A percentile compares a stretch with the other conserved stretches of the same genome.
These are phyloP conservation scores for Clarias batrachus DNA, from an alignment of 2,113 vertebrate genomes.

Conservation along the genomic window DNA sequence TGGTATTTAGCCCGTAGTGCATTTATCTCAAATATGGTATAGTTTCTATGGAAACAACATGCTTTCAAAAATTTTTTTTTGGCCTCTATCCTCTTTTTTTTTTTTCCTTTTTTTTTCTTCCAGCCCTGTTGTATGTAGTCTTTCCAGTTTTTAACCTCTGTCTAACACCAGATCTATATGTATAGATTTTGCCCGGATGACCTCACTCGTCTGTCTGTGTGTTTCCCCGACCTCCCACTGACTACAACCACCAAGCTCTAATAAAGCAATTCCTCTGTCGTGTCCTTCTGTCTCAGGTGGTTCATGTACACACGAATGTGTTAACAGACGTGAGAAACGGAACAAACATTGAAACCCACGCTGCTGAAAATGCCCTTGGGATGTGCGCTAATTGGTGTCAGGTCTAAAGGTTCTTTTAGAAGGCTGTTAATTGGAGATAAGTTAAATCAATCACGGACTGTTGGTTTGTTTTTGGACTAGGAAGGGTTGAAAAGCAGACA, in stretches of 20 bases:
- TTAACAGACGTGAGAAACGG: slow-evolving; percentile 37
- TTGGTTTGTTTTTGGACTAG: slow-evolving; percentile 38
- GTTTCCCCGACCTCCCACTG: not conserved
- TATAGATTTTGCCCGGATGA: slow-evolving; percentile 3
- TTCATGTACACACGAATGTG: not conserved
- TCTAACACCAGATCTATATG: not conserved
- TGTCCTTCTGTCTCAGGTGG: not conserved
- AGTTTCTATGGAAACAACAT: not conserved
- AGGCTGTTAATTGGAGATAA: slow-evolving; percentile 51
- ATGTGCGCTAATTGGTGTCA: slow-evolving; percentile 47
- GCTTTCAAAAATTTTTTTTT: not conserved
- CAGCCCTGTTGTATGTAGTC: not conserved
- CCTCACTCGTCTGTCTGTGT: not conserved
- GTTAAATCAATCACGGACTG: slow-evolving; percentile 44
- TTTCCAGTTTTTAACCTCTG: not conserved
- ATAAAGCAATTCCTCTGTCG: not conserved
- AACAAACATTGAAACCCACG: slow-evolving; percentile 22
- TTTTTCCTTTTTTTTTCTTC: not conserved
- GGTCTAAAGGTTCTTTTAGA: slow-evolving; percentile 16
- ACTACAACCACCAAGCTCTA: not conserved
- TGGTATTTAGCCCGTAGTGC: too few species aligned
- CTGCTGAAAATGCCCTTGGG: slow-evolving; percentile 37
- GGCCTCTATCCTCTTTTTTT: not conserved
- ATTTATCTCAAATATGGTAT: too few species aligned
- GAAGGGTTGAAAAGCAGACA: slow-evolving; percentile 26